Evolutionary conservation across 2,113 vertebrate genomes (phyloP).

Genomic region (Poicephalus meyeri): DNA sequence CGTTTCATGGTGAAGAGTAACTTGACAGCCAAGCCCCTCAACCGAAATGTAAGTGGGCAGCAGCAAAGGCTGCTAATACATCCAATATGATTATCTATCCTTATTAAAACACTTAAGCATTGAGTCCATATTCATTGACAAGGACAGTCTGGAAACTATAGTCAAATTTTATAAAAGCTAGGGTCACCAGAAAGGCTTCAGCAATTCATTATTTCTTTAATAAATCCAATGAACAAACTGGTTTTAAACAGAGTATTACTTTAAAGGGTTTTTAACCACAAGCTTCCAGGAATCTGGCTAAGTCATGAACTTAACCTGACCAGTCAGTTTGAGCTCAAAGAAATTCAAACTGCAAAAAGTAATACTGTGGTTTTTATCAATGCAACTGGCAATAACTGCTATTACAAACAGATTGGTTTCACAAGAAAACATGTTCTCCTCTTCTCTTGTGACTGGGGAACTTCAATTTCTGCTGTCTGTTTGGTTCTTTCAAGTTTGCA

Average conservation of each 20-base stretch:
- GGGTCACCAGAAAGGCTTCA: neutral
- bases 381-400: neutral
- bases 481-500: neutral
- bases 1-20: neutral
- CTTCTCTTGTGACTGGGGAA: neutral
- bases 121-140: neutral
- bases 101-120: neutral
- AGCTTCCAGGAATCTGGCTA: neutral
- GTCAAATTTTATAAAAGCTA: neutral
- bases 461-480: neutral
- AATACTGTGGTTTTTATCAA: neutral
- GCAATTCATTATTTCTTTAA: neutral
- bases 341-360: neutral
- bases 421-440: neutral
- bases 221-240: neutral
- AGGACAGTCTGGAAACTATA: neutral
- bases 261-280: neutral
- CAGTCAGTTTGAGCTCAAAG: neutral
- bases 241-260: neutral
- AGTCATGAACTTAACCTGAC: neutral
- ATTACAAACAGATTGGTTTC: neutral
- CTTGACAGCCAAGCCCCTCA: neutral
- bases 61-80: neutral
- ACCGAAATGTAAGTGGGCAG: neutral
- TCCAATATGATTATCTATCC: neutral